phyloP scores from a whole-genome alignment of 2,797 vertebrate genomes.

The Natrix natrix region DNA sequence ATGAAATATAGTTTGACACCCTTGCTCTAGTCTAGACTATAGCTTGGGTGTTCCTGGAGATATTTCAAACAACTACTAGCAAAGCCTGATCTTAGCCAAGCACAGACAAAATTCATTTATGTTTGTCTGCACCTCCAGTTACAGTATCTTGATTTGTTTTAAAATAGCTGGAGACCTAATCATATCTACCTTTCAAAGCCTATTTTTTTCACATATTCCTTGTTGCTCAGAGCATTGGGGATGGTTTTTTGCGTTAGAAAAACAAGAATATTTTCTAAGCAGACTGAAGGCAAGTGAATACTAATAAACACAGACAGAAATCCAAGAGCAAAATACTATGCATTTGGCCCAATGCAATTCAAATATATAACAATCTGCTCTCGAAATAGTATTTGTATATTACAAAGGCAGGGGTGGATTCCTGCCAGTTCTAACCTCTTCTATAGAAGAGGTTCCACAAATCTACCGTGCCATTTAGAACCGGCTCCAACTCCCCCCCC shows the following conservation, averaged over 20 bases:
- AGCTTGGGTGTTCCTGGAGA: not conserved
- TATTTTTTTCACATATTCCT: constrained; percentile 22
- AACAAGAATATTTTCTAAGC: not conserved
- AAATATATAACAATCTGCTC: not conserved
- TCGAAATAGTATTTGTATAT: not conserved
- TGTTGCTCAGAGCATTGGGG: constrained; percentile 4
- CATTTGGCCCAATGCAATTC: not conserved
- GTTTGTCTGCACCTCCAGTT: not conserved
- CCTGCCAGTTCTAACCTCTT: too few species aligned
- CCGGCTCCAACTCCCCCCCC: too few species aligned
- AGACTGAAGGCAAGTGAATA: not conserved
- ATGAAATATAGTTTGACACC: too few species aligned
- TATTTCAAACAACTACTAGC: not conserved
- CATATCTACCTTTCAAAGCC: constrained; percentile 25
- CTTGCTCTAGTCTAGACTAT: not conserved
- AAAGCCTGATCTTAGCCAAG: not conserved
- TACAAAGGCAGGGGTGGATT: not conserved
- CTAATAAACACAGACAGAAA: not conserved
- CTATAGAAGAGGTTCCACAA: too few species aligned
- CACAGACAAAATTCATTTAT: not conserved
- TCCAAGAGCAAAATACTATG: not conserved
- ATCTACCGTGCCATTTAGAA: too few species aligned
- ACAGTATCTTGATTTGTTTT: constrained; percentile 2
- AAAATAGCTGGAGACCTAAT: constrained; percentile 17
- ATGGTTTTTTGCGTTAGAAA: not conserved